Evolutionary conservation across 2,888 invertebrate species (phyloP).

Genomic region (Yponomeuta plumbellus): DNA sequence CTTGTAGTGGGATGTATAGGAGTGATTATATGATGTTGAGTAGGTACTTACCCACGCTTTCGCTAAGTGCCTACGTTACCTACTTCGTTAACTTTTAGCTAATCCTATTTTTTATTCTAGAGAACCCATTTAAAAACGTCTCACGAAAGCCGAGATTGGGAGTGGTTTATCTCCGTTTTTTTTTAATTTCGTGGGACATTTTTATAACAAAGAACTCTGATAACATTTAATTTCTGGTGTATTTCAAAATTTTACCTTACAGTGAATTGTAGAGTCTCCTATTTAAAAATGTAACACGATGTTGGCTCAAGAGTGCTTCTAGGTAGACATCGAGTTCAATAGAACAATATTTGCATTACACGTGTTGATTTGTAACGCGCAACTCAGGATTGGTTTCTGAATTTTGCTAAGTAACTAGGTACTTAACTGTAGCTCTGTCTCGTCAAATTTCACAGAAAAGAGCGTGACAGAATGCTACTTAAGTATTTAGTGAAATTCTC

Average conservation of each 20-base stretch:
- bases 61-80: not conserved
- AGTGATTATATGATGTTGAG: not conserved
- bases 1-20: not conserved
- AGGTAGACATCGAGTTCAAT: not conserved
- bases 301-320: not conserved
- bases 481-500: too few relatives aligned
- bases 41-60: not conserved
- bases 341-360: not conserved
- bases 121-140: not conserved
- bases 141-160: not conserved
- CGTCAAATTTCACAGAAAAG: too few relatives aligned
- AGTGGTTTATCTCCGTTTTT: not conserved
- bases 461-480: too few relatives aligned
- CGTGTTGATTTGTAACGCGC: not conserved
- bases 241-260: constrained; percentile 65
- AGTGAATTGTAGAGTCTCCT: constrained; percentile 52
- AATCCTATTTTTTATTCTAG: not conserved
- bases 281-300: constrained; percentile 28
- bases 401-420: too few relatives aligned
- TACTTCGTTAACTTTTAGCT: not conserved
- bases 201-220: constrained; percentile 21
- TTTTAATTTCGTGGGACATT: not conserved
- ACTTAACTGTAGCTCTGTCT: too few relatives aligned
- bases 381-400: too few relatives aligned
- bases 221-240: constrained; percentile 60